Evolutionary conservation across 1,140 invertebrate species (phyloP).

Genomic region (Sitophilus oryzae): DNA sequence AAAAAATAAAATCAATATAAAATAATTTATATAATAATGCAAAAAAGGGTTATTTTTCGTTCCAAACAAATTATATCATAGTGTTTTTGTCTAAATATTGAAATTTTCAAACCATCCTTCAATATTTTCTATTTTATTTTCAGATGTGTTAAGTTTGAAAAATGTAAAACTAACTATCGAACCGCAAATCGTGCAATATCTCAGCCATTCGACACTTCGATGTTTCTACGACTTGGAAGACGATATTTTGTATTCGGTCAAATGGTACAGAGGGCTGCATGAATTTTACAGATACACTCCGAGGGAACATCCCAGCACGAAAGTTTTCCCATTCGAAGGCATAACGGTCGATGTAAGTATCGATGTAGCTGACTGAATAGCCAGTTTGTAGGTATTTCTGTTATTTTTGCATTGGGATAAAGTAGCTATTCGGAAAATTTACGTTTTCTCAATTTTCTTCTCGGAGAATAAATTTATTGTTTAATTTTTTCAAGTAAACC

Average conservation of each 20-base stretch:
- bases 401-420: no score
- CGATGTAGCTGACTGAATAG: neutral
- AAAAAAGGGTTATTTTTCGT: no score
- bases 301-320: constrained; percentile 56
- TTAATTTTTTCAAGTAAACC: no score
- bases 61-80: no score
- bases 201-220: constrained; percentile 47
- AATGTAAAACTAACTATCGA: constrained; percentile 49
- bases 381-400: no score
- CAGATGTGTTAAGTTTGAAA: constrained; percentile 43
- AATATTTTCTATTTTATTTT: constrained; percentile 13
- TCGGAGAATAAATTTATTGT: no score
- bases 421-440: no score
- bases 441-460: no score
- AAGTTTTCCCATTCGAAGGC: constrained; percentile 61
- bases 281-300: constrained; percentile 69
- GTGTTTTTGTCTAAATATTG: no score
- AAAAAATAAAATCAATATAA: no score
- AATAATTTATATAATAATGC: no score
- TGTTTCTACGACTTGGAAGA: constrained; percentile 67
- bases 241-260: constrained; percentile 65
- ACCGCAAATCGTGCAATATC: constrained; percentile 55
- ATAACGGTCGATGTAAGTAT: constrained; percentile 69
- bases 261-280: constrained; percentile 69
- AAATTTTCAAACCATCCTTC: neutral